These are phyloP conservation scores for Coendou prehensilis DNA, from an alignment of 2,797 vertebrate genomes.

Conservation along the genomic window DNA sequence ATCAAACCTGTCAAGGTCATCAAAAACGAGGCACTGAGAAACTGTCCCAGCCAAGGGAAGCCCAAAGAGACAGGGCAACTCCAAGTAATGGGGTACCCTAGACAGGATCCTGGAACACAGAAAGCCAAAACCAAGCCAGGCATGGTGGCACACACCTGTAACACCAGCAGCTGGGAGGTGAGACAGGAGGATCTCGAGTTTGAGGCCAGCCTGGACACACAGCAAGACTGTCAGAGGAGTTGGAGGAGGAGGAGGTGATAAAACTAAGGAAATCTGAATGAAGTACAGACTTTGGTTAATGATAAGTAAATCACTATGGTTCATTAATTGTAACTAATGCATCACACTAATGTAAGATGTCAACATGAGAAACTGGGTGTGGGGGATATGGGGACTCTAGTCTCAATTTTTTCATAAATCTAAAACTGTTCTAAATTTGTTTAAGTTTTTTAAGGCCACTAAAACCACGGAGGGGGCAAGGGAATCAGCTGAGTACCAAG, in stretches of 20 bases:
- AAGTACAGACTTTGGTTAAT: not conserved
- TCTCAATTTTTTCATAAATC: not conserved
- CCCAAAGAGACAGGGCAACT: not conserved
- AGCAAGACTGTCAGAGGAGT: not conserved
- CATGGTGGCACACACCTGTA: not conserved
- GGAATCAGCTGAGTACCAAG: not conserved
- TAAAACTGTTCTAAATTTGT: conserved; percentile 26
- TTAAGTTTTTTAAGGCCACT: not conserved
- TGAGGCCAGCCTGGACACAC: not conserved
- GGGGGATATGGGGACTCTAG: not conserved
- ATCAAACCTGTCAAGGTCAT: conserved; percentile 16
- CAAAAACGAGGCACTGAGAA: not conserved
- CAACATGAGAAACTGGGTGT: not conserved
- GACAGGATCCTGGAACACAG: not conserved
- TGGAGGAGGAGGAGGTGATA: not conserved
- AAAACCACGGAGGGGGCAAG: not conserved
- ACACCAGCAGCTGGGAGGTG: not conserved
- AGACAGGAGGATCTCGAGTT: not conserved
- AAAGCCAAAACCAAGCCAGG: not conserved
- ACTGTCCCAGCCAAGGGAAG: not conserved
- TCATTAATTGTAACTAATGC: not conserved
- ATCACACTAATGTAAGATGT: not conserved
- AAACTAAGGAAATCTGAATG: not conserved
- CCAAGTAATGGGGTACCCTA: not conserved
- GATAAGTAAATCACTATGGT: not conserved